A percentile compares a stretch with the other conserved stretches of the same genome.
Conservation (phyloP, 2,888 invertebrate species). For the Agelastica alni region DNA sequence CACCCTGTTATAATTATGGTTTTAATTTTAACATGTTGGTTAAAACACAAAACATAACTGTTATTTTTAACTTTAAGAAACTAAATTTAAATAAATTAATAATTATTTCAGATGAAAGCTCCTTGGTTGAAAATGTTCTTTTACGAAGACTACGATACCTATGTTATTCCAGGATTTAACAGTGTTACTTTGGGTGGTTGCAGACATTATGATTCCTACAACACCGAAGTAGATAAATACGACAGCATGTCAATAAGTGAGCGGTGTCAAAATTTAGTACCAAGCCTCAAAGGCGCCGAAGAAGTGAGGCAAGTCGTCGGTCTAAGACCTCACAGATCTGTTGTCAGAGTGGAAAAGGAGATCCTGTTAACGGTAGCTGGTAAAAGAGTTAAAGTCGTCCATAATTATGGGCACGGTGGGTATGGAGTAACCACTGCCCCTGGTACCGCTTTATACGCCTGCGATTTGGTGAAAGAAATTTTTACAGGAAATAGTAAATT, state of each 20-base stretch:
- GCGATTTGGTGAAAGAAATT: conserved; percentile 67
- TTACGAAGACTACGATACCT: conserved; percentile 84
- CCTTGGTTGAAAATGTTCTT: conserved; percentile 90
- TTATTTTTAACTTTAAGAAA: too few species aligned
- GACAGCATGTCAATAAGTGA: conserved; percentile 79
- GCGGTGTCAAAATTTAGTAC: conserved; percentile 75
- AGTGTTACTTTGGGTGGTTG: conserved; percentile 83
- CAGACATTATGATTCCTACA: conserved; percentile 80
- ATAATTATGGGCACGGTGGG: conserved; percentile 95
- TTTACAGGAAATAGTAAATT: conserved; percentile 52
- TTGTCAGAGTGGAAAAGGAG: conserved; percentile 75
- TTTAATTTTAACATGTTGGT: too few species aligned
- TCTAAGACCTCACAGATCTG: conserved; percentile 78
- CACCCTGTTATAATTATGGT: too few species aligned
- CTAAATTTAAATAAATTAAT: too few species aligned
- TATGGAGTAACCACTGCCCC: conserved; percentile 91
- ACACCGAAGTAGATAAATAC: conserved; percentile 66
- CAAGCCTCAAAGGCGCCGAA: conserved; percentile 67
- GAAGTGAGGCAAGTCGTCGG: conserved; percentile 73
- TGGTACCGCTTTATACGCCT: conserved; percentile 81
- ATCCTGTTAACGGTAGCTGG: conserved; percentile 47
- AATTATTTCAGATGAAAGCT: conserved; percentile 66
- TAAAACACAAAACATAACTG: too few species aligned
- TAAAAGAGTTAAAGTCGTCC: conserved; percentile 69
- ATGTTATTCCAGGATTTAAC: conserved; percentile 79